phyloP scores from a whole-genome alignment of 2,113 vertebrate genomes.

The Oxyura jamaicensis region DNA sequence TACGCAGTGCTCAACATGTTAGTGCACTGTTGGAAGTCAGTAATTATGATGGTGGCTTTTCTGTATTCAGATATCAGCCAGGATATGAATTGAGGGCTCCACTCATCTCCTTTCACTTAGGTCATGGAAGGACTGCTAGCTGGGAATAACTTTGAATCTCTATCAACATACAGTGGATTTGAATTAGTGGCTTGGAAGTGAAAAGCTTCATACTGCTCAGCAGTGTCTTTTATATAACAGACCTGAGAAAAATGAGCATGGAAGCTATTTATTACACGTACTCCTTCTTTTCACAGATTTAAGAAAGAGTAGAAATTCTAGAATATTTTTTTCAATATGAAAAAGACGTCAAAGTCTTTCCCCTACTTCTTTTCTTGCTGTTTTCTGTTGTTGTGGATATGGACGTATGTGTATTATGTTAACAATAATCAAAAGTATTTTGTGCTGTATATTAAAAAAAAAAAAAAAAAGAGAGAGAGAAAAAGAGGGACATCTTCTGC shows the following conservation, averaged over 20 bases:
- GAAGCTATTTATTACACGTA: not conserved
- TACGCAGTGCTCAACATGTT: not conserved
- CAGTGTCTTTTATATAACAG: not conserved
- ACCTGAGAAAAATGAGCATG: not conserved
- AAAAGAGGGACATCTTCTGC: not conserved
- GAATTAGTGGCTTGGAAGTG: not conserved
- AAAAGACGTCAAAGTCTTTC: not conserved
- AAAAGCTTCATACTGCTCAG: not conserved
- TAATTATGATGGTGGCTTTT: not conserved
- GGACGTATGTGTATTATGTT: not conserved
- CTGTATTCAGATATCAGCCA: not conserved
- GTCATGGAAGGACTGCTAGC: not conserved
- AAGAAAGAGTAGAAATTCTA: not conserved
- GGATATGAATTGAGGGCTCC: not conserved
- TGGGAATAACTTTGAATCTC: not conserved
- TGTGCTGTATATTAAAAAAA: not conserved
- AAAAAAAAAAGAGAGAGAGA: not conserved
- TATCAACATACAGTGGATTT: not conserved
- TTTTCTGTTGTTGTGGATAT: not conserved
- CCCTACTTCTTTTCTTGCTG: not conserved
- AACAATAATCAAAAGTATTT: not conserved
- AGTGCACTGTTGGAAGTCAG: not conserved
- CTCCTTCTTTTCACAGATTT: not conserved
- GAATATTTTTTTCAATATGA: not conserved
- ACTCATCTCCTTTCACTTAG: not conserved